These are phyloP conservation scores for Echinometra lucunter DNA, from an alignment of 53 echinoderm and acorn worm genomes.

Conservation along the genomic window DNA sequence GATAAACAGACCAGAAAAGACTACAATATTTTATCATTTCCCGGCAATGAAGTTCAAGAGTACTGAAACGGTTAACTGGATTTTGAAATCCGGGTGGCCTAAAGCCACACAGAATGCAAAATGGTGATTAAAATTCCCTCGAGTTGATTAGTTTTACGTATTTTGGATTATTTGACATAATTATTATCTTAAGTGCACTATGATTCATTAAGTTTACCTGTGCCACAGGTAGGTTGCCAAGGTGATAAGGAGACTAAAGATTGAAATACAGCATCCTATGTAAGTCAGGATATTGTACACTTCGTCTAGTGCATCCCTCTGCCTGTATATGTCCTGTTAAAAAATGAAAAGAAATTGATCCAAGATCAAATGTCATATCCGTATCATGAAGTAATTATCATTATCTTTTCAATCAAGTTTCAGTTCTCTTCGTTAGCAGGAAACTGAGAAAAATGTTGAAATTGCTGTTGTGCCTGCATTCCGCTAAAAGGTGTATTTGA, in stretches of 20 bases:
- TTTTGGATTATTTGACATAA: too few species aligned
- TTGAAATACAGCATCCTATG: constrained; percentile 73
- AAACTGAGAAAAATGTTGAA: not conserved
- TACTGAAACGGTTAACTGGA: too few species aligned
- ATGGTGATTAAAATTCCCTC: too few species aligned
- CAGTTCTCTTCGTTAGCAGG: not conserved
- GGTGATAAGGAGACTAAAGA: constrained; percentile 64
- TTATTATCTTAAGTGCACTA: not conserved
- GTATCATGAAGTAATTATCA: not conserved
- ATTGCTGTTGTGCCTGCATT: too few species aligned
- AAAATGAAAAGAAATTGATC: not conserved
- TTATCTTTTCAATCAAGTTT: too few species aligned
- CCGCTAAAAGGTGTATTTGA: too few species aligned
- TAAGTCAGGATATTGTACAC: constrained; percentile 69
- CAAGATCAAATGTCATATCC: not conserved
- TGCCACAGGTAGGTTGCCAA: constrained; percentile 66
- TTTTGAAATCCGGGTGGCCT: too few species aligned
- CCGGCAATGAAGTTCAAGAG: too few species aligned
- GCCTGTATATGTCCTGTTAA: not conserved
- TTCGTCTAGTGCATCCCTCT: not conserved
- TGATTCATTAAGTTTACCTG: not conserved
- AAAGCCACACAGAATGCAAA: too few species aligned
- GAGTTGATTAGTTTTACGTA: too few species aligned
- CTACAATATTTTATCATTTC: too few species aligned
- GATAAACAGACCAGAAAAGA: too few species aligned